phyloP scores from a whole-genome alignment of 2,797 vertebrate genomes.

The Spea hammondii region DNA sequence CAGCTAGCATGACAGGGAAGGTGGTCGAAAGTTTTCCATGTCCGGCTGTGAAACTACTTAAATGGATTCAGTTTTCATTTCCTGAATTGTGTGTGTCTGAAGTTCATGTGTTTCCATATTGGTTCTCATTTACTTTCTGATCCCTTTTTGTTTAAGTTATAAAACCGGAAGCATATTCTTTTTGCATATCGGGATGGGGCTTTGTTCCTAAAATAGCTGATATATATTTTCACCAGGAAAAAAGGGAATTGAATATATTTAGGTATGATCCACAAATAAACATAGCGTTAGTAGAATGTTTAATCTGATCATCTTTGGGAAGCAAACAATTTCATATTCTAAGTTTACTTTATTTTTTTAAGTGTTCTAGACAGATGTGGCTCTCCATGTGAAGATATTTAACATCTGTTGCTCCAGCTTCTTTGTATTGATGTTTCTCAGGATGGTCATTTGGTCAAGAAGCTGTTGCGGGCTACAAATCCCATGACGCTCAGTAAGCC shows the following conservation, averaged over 20 bases:
- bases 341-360: too few species aligned
- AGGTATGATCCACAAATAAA: slow-evolving; percentile 33
- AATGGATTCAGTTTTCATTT: too few species aligned
- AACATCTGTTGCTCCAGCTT: too few species aligned
- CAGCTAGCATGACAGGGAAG: too few species aligned
- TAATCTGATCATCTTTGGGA: not conserved
- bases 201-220: slow-evolving; percentile 33
- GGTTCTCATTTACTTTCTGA: slow-evolving; percentile 20
- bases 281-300: not conserved
- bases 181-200: slow-evolving; percentile 12
- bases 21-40: too few species aligned
- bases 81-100: not conserved
- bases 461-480: too few species aligned
- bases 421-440: too few species aligned
- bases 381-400: too few species aligned
- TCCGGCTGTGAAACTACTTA: too few species aligned
- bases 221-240: slow-evolving; percentile 15
- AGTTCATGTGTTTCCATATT: slow-evolving; percentile 11
- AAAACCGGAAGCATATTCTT: slow-evolving; percentile 16
- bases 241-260: slow-evolving; percentile 32
- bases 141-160: slow-evolving; percentile 20
- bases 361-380: too few species aligned
- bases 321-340: not conserved
- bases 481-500: too few species aligned
- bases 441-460: too few species aligned